Evolutionary conservation across 2,797 vertebrate genomes (phyloP).

Genomic region (Channa striata): DNA sequence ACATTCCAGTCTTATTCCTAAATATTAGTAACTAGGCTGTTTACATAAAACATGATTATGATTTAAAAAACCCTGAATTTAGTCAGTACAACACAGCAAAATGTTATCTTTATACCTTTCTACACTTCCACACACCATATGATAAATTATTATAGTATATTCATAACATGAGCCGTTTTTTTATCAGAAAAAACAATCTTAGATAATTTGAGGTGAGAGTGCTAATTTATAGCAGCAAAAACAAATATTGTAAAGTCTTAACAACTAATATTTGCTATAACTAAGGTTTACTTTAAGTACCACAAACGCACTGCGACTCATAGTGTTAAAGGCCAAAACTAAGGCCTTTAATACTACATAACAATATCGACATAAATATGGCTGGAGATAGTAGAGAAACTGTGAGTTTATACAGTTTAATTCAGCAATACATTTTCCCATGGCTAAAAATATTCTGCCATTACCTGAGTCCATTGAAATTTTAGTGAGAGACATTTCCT

Average conservation of each 20-base stretch:
- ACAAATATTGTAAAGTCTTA: no score
- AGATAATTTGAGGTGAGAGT: not conserved
- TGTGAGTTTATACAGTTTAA: slow-evolving; percentile 41
- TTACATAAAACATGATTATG: no score
- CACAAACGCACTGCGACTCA: no score
- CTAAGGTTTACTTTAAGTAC: not conserved
- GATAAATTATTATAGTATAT: no score
- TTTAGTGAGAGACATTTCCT: slow-evolving; percentile 1
- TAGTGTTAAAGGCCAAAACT: not conserved
- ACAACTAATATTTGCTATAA: not conserved
- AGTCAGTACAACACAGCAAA: no score
- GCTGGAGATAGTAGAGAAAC: not conserved
- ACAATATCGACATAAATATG: not conserved
- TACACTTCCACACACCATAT: no score
- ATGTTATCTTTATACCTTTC: no score
- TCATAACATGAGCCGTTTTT: no score
- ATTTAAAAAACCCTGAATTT: no score
- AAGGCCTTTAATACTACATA: not conserved
- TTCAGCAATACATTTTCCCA: slow-evolving; percentile 58
- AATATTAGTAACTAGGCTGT: not conserved
- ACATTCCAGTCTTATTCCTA: not conserved
- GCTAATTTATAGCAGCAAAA: no score
- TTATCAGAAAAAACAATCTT: no score
- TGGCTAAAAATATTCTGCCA: slow-evolving; percentile 69
- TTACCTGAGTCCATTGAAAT: slow-evolving; percentile 58